Conservation (phyloP, 2,797 vertebrate species). For the Euthynnus affinis region DNA sequence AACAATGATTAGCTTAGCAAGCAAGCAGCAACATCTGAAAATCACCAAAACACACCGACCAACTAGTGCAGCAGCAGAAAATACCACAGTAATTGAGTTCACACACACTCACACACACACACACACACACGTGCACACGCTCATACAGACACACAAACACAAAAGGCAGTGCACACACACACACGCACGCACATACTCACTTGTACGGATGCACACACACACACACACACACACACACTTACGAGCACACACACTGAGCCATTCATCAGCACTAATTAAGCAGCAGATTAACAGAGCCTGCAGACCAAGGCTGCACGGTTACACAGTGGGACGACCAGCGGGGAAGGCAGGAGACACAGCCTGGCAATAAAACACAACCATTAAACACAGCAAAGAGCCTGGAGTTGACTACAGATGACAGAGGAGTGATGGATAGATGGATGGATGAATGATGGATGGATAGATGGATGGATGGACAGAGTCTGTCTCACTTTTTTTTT, state of each 20-base stretch:
- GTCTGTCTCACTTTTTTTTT: conserved; percentile 63
- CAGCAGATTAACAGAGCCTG: conserved; percentile 80
- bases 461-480: conserved; percentile 56
- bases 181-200: conserved; percentile 3
- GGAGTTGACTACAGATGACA: conserved; percentile 71
- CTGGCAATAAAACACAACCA: conserved; percentile 76
- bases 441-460: conserved; percentile 57
- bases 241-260: conserved; percentile 58
- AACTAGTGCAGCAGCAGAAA: conserved; percentile 54
- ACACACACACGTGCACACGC: background rate
- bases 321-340: conserved; percentile 73
- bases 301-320: conserved; percentile 72
- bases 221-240: conserved; percentile 41
- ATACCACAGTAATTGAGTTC: conserved; percentile 53
- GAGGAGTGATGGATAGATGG: conserved; percentile 63
- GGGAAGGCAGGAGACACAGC: conserved; percentile 67
- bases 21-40: conserved; percentile 46
- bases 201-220: conserved; percentile 11
- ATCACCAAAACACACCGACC: conserved; percentile 41
- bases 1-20: conserved; percentile 71
- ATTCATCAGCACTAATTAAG: conserved; percentile 88
- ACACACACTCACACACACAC: conserved; percentile 25
- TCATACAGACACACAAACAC: background rate
- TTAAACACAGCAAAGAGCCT: conserved; percentile 70
- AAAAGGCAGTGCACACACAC: background rate